Evolutionary conservation across 1,140 invertebrate genomes (phyloP).

Genomic region (Drosophila guanche): DNA sequence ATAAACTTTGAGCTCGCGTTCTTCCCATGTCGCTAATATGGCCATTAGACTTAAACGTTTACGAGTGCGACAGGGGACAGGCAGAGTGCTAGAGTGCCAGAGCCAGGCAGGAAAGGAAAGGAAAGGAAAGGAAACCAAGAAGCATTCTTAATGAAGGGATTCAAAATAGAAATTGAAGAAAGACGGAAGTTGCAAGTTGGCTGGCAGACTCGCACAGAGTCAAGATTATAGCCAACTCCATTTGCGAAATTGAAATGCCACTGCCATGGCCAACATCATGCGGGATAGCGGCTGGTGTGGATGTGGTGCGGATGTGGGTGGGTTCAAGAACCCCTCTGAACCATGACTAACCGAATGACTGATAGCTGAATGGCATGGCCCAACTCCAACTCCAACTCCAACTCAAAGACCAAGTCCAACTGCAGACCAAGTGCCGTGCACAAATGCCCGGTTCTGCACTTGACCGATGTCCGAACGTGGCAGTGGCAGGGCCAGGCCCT

Average conservation of each 20-base stretch:
- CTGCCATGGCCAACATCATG: slow-evolving; percentile 54
- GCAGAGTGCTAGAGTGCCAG: background rate
- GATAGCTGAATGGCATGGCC: slow-evolving; percentile 52
- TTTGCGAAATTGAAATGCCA: slow-evolving; percentile 78
- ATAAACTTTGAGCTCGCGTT: slow-evolving; percentile 19
- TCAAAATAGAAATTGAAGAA: slow-evolving; percentile 60
- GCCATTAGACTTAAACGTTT: slow-evolving; percentile 61
- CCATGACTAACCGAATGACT: slow-evolving; percentile 80
- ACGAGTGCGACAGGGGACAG: background rate
- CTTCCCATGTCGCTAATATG: slow-evolving; percentile 73
- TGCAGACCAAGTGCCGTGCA: slow-evolving; percentile 55
- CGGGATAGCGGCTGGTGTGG: slow-evolving; percentile 7
- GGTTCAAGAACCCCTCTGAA: slow-evolving; percentile 76
- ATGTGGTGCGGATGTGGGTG: slow-evolving; percentile 30
- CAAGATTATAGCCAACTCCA: slow-evolving; percentile 62
- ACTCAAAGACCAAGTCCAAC: background rate
- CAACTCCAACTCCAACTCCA: too few relatives aligned
- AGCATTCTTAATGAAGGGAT: slow-evolving; percentile 59
- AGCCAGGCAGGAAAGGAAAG: slow-evolving; percentile 18
- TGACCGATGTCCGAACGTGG: slow-evolving; percentile 54
- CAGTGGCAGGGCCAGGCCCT: slow-evolving; percentile 12
- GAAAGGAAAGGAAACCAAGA: slow-evolving; percentile 26
- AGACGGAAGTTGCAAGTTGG: slow-evolving; percentile 74
- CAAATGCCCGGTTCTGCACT: slow-evolving; percentile 71
- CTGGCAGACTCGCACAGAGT: slow-evolving; percentile 20